phyloP scores from a whole-genome alignment of 1,140 invertebrate species.

The Pectinophora gossypiella region DNA sequence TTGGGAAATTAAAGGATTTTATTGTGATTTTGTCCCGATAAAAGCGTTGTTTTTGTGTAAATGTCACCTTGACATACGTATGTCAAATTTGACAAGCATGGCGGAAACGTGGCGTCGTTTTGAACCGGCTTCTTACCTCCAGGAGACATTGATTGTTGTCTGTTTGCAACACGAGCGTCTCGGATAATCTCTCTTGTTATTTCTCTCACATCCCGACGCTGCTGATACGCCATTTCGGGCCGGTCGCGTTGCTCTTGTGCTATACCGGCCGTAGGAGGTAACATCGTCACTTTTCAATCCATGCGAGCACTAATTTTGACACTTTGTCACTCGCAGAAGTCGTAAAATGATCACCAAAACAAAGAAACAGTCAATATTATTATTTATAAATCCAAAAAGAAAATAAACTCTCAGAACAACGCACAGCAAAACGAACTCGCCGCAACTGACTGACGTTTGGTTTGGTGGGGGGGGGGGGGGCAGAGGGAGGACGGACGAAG shows the following conservation, averaged over 20 bases:
- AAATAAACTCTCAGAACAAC: constrained; percentile 20
- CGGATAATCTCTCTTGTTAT: constrained; percentile 65
- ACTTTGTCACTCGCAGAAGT: constrained; percentile 31
- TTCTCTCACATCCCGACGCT: constrained; percentile 65
- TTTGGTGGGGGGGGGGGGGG: constrained; percentile 18
- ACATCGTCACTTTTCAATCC: constrained; percentile 65
- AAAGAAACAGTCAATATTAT: constrained; percentile 30
- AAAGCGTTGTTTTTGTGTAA: constrained; percentile 60
- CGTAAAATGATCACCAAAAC: constrained; percentile 24
- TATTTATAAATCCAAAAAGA: not conserved
- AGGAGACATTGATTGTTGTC: constrained; percentile 62
- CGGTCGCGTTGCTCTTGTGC: constrained; percentile 58
- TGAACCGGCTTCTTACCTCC: constrained; percentile 65
- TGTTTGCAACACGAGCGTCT: constrained; percentile 57
- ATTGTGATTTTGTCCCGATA: constrained; percentile 28
- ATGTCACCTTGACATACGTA: constrained; percentile 69
- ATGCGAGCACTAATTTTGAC: constrained; percentile 44
- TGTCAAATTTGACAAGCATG: constrained; percentile 70
- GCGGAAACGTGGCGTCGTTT: constrained; percentile 73
- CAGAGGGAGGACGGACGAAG: constrained; percentile 37
- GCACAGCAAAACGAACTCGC: constrained; percentile 56
- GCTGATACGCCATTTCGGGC: constrained; percentile 65
- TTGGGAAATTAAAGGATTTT: constrained; percentile 26
- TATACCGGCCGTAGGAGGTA: constrained; percentile 70
- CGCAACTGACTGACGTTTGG: constrained; percentile 41